phyloP scores from a whole-genome alignment of 2,113 vertebrate genomes.

The Ctenodactylus gundi region DNA sequence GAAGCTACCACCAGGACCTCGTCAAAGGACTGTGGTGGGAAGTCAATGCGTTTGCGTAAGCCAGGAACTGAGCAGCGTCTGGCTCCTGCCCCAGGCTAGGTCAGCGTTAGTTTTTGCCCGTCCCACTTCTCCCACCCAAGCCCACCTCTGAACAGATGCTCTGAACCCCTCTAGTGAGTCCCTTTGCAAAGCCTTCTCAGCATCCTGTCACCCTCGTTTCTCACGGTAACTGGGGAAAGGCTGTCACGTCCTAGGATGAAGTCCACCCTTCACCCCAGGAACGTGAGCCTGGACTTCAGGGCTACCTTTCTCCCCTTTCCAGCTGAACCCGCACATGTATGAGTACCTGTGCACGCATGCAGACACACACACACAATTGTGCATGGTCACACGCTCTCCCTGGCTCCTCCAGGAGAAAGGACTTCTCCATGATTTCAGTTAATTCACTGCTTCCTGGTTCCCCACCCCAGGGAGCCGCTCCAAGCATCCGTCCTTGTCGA shows the following conservation, averaged over 20 bases:
- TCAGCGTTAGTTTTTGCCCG: not conserved
- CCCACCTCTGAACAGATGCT: not conserved
- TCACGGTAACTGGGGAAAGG: not conserved
- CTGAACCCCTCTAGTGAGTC: not conserved
- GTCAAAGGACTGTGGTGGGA: not conserved
- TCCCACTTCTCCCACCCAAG: not conserved
- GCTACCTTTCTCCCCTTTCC: conserved; percentile 66
- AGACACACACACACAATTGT: not conserved
- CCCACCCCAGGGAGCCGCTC: conserved; percentile 71
- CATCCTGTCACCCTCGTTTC: not conserved
- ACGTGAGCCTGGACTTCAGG: not conserved
- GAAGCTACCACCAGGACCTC: not conserved
- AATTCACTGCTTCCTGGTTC: conserved; percentile 77
- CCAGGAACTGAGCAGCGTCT: not conserved
- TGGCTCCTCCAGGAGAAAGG: conserved; percentile 1
- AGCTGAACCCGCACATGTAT: not conserved
- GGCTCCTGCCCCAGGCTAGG: not conserved
- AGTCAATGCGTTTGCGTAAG: accelerated
- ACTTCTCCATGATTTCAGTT: conserved; percentile 70
- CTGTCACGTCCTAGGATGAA: too few species aligned
- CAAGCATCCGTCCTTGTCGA: conserved; percentile 77
- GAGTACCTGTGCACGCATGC: not conserved
- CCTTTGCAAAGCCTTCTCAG: not conserved
- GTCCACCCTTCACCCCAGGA: not conserved
- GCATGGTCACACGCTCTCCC: too few species aligned